Base-by-base conservation (phyloP, 2,797 vertebrate genomes). In the Ctenopoma kingsleyae region DNA sequence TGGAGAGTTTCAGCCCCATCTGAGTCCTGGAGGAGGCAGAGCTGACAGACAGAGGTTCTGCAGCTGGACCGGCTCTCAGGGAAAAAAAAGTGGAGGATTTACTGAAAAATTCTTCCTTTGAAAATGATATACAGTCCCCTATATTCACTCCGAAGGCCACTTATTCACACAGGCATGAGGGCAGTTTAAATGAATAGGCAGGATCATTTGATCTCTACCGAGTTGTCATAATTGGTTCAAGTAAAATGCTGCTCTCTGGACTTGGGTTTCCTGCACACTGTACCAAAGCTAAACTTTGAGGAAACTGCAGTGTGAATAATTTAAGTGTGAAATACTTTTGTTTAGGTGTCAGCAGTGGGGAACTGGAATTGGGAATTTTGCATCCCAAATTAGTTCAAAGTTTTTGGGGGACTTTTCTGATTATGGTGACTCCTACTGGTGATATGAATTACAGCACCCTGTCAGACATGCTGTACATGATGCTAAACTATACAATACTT, bases 1-100 rank as follows among this genome's bases (percentile, higher is more conserved):
- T 41, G 72, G 80, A 86, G 87, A 91, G 87, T 91, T 90, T 78
- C 72, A 78, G 82, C 73, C 80, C 65, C 76, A 58, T 87, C 82
- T 65, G 83, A 81, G 81, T 82, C 83, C 81, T 74, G 79, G 81
- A 86, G 83, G 84, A 85, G 69, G 68, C 77, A 70, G 78, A 53
- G 79, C 73, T 75, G 88, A 89, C 84, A 85, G 73, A 82, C 80
- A 75, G 74, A 64, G 83, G 62, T 78, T 64, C 70, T 64, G 58
- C 82, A 55, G 56, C 52, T 56, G 82, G 80, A 73, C 79, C 1
- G 57, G 61, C 79, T 82, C 66, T 70, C 75, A 6, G 57, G 52
- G 52, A 65, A 46, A 9, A 9, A 53, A 76, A 82, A 84, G 66
- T 47, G 49, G 41, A 72, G 70, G 75, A 68, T 86, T 79, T 75